Evolutionary conservation across 2,888 invertebrate genomes (phyloP).

Genomic region (Temnothorax unifasciatus): DNA sequence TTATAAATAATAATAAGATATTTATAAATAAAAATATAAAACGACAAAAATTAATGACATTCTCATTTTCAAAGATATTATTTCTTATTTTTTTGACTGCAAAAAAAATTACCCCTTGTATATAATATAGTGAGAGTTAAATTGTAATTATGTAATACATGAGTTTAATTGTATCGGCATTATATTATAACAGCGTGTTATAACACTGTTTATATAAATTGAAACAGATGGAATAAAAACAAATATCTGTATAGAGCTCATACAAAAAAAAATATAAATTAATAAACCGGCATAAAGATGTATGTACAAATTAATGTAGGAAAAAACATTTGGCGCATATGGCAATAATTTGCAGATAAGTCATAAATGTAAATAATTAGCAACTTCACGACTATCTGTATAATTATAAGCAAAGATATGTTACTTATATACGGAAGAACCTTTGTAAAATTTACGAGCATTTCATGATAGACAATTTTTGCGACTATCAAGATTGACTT

Average conservation of each 20-base stretch:
- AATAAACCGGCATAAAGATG: constrained; percentile 19
- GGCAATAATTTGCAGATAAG: constrained; percentile 51
- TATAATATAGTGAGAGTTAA: too few species aligned
- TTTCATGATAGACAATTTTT: constrained; percentile 73
- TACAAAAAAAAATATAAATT: constrained; percentile 26
- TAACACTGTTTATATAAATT: constrained; percentile 13
- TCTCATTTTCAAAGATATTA: too few species aligned
- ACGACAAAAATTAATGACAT: too few species aligned
- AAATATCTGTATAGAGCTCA: constrained; percentile 18
- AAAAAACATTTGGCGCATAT: constrained; percentile 44
- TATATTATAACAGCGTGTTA: neutral
- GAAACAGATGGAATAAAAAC: neutral
- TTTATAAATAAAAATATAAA: too few species aligned
- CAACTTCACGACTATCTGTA: constrained; percentile 61
- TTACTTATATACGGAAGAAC: constrained; percentile 78
- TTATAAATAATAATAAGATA: too few species aligned
- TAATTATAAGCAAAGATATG: constrained; percentile 67
- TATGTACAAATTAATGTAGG: constrained; percentile 40
- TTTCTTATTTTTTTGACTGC: too few species aligned
- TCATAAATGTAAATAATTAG: constrained; percentile 54
- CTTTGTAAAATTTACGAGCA: constrained; percentile 71
- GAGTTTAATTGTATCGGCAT: too few species aligned
- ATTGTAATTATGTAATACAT: too few species aligned
- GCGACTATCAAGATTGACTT: constrained; percentile 26
- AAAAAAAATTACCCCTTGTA: too few species aligned